Conservation (phyloP, 1,140 invertebrate genomes). For the Tribolium madens region DNA sequence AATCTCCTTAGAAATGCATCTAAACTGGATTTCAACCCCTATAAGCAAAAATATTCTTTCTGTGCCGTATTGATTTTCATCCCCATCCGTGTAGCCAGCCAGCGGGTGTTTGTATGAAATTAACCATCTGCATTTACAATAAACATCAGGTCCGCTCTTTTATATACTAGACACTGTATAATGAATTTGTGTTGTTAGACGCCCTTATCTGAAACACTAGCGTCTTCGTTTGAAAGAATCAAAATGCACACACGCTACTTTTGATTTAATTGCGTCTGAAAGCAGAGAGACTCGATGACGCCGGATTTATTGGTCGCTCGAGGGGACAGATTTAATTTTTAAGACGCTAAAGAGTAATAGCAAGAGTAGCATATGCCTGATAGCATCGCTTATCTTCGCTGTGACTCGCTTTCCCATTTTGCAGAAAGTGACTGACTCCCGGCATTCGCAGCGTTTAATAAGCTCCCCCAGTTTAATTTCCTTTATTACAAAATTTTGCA, state of each 20-base stretch:
- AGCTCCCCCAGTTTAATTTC: too few species aligned
- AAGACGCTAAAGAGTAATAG: not conserved
- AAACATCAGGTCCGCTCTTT: constrained; percentile 60
- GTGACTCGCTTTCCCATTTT: not conserved
- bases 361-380: too few species aligned
- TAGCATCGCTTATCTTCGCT: not conserved
- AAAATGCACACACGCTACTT: not conserved
- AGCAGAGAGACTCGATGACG: constrained; percentile 2
- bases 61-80: constrained; percentile 65
- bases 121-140: constrained; percentile 63
- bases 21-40: constrained; percentile 57
- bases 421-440: not conserved
- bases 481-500: too few species aligned
- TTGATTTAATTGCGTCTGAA: constrained; percentile 10
- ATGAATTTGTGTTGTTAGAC: constrained; percentile 64
- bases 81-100: constrained; percentile 59
- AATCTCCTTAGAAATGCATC: constrained; percentile 54
- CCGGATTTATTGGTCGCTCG: not conserved
- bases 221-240: constrained; percentile 2
- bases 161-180: constrained; percentile 65
- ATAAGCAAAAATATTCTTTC: constrained; percentile 65
- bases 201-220: constrained; percentile 53
- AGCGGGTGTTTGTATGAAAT: constrained; percentile 60
- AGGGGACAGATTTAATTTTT: not conserved
- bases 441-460: too few species aligned